Evolutionary conservation across 2,113 vertebrate genomes (phyloP).

Genomic region (Brienomyrus longianalis): DNA sequence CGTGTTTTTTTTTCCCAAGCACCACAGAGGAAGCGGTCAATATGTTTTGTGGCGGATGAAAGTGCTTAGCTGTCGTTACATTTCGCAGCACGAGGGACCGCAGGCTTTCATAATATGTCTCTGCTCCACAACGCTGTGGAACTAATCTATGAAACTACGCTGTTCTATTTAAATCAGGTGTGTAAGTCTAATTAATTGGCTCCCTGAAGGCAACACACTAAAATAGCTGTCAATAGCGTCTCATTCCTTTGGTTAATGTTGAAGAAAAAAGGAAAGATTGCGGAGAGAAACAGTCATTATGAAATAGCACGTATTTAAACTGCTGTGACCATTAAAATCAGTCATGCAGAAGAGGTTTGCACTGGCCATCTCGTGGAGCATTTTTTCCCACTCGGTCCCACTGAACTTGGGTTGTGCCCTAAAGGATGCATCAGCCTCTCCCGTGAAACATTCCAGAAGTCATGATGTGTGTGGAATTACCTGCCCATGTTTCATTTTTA

Average conservation of each 20-base stretch:
- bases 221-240: conserved; percentile 21
- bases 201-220: neutral
- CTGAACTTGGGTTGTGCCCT: neutral
- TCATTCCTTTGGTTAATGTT: conserved; percentile 7
- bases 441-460: neutral
- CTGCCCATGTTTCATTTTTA: neutral
- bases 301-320: neutral
- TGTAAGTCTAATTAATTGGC: conserved; percentile 8
- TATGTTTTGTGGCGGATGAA: neutral
- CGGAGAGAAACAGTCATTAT: conserved; percentile 8
- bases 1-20: neutral
- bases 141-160: neutral
- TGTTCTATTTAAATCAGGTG: conserved; percentile 16
- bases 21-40: neutral
- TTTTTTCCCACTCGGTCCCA: neutral
- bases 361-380: neutral
- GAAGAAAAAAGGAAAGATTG: neutral
- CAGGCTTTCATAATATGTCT: neutral
- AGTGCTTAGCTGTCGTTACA: too few relatives aligned
- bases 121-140: neutral
- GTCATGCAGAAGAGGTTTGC: conserved; percentile 5
- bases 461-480: neutral
- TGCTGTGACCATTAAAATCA: conserved; percentile 6
- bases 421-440: neutral
- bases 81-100: neutral